Evolutionary conservation across 1,140 invertebrate species (phyloP), one percentile per base, ranked within the genome.

Genomic region (Mylabris phalerata): DNA sequence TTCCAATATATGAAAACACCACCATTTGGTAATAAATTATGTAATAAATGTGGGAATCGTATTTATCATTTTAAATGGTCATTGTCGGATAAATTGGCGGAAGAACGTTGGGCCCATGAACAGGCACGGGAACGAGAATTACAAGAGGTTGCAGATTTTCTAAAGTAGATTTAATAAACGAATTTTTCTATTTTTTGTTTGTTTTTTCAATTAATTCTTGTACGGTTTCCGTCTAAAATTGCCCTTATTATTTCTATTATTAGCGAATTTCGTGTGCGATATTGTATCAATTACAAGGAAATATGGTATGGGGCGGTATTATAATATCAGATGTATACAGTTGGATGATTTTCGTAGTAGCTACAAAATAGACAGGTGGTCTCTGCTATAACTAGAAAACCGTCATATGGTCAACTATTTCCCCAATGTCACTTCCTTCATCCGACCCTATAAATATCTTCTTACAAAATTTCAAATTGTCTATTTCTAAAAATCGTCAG

Each of bases 11-110:
- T 90, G 75, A 85, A 86, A 66, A 86, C 83, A 58, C 88, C 88
- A 13, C 88, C 88, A 42, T 90, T 90, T 75, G 80, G 82, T 68
- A 87, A 87, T 79, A 80, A 77, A 67, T 60, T 68, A 32, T 78
- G 77, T 57, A 66, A 67, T 9, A 56, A 63, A 3, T 90, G 87
- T 72, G 78, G 77, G 6, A 75, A 84, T 59, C 79, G 79, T 64
- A 82, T 90, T 49, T 86, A 81, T 67, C 88, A 90, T 69, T 85
- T 89, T 57, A 88, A 88, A 67, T 90, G 87, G 85, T 82, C 82
- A 56, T 66, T 89, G 13, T 82, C 81, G 49, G 82, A 88, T 7
- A 83, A 84, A 65, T 73, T 89, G 11, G 85, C 86, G 0, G 88
- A 90, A 74, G 80, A 84, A 25, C 75, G 87, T 43, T 90, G 88